These are phyloP conservation scores for Notodromas monacha DNA, from an alignment of 2,888 invertebrate species.

Conservation along the genomic window DNA sequence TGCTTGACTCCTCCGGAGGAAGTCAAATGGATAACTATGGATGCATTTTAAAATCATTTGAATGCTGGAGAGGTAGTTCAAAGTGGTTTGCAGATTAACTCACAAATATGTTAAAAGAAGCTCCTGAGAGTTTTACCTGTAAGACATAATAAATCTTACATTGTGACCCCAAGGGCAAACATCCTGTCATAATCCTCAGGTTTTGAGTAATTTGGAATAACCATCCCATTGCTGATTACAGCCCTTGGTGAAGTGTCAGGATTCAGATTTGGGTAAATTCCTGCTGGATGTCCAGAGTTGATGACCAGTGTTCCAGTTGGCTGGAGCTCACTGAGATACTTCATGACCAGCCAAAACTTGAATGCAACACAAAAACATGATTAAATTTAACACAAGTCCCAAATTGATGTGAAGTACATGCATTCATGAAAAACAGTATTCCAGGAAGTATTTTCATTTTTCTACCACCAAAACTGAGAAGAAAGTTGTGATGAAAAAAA, in stretches of 20 bases:
- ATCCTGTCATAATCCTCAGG: conserved; percentile 22
- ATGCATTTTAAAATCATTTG: too few relatives aligned
- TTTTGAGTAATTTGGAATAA: conserved; percentile 25
- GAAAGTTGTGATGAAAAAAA: too few relatives aligned
- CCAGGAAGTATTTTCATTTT: too few relatives aligned
- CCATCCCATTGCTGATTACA: conserved; percentile 28
- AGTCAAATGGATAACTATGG: too few relatives aligned
- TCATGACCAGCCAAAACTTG: conserved; percentile 24
- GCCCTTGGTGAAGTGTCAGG: conserved; percentile 21
- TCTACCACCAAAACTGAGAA: too few relatives aligned
- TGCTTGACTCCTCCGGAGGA: too few relatives aligned
- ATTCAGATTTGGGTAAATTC: too few relatives aligned
- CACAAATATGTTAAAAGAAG: not conserved
- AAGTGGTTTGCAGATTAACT: too few relatives aligned
- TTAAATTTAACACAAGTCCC: too few relatives aligned
- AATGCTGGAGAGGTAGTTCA: too few relatives aligned
- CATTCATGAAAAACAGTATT: not conserved
- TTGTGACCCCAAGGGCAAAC: conserved; percentile 25
- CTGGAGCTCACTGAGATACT: conserved; percentile 21
- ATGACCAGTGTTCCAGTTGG: conserved; percentile 24
- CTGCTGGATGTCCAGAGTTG: conserved; percentile 27
- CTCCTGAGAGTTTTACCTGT: not conserved
- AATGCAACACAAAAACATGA: conserved; percentile 9
- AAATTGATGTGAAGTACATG: too few relatives aligned
- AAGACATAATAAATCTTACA: conserved; percentile 16